These are phyloP conservation scores for Crossaster papposus DNA, from an alignment of 53 echinoderm and acorn worm species.

Conservation along the genomic window DNA sequence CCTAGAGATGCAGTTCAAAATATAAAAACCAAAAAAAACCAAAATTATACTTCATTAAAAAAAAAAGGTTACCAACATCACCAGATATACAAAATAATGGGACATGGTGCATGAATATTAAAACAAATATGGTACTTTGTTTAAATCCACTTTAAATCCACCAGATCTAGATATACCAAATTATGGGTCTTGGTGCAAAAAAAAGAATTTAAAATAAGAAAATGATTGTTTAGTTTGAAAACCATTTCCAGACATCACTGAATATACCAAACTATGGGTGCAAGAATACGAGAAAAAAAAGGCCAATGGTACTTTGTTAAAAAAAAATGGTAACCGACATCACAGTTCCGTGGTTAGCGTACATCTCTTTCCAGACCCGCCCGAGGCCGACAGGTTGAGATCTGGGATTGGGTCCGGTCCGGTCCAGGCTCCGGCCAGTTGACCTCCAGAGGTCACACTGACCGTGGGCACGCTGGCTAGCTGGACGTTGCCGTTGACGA, in stretches of 20 bases:
- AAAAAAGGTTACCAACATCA: background rate
- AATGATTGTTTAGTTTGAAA: background rate
- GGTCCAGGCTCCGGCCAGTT: slow-evolving; percentile 19
- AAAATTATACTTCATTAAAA: background rate
- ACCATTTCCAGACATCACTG: too few species aligned
- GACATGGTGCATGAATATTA: too few species aligned
- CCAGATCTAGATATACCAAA: background rate
- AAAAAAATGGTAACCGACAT: background rate
- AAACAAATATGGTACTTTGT: too few species aligned
- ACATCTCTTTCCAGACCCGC: slow-evolving; percentile 31
- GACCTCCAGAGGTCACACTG: slow-evolving; percentile 25
- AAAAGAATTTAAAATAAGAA: background rate
- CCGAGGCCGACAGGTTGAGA: background rate
- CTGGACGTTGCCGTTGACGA: slow-evolving; percentile 23
- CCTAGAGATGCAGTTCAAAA: too few species aligned
- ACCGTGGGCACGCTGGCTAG: background rate
- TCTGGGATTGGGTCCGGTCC: slow-evolving; percentile 26
- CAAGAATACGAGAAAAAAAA: too few species aligned
- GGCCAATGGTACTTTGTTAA: background rate
- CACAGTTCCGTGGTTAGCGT: slow-evolving; percentile 56
- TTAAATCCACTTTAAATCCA: too few species aligned
- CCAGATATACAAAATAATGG: background rate
- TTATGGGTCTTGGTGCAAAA: too few species aligned
- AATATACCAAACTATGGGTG: too few species aligned
- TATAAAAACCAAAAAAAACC: background rate